Evolutionary conservation across 2,888 invertebrate genomes (phyloP).

Genomic region (Caenorhabditis afra): DNA sequence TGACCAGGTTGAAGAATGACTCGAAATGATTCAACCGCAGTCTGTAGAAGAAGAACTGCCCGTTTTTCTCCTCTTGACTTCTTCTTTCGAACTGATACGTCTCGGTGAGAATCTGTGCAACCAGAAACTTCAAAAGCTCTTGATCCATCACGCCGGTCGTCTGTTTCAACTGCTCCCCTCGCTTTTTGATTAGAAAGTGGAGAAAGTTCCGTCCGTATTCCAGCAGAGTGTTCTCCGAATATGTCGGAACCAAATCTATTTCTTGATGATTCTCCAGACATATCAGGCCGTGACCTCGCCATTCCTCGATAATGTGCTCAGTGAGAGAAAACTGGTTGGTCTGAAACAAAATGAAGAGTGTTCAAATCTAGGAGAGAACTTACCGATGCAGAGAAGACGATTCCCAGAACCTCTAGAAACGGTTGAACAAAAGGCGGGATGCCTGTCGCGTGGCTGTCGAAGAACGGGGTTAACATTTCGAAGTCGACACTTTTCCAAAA

Average conservation of each 20-base stretch:
- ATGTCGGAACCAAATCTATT: background rate
- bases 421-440: slow-evolving; percentile 33
- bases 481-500: background rate
- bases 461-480: background rate
- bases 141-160: background rate
- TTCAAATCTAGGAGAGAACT: slow-evolving; percentile 10
- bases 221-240: slow-evolving; percentile 10
- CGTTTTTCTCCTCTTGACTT: no score
- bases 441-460: no score
- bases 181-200: background rate
- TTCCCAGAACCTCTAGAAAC: slow-evolving; percentile 40
- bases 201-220: slow-evolving; percentile 6
- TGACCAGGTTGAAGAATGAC: background rate
- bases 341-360: slow-evolving; percentile 16
- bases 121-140: slow-evolving; percentile 4
- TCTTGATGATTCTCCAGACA: background rate
- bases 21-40: background rate
- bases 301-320: slow-evolving; percentile 33
- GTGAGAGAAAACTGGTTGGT: slow-evolving; percentile 14
- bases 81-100: no score
- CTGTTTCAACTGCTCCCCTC: background rate
- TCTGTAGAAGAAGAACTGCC: background rate
- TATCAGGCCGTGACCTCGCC: background rate
- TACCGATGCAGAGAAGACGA: slow-evolving; percentile 28
- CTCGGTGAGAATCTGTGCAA: background rate